Conservation (phyloP, 92 coral and sea anemone genomes). For the Blastomussa wellsi region DNA sequence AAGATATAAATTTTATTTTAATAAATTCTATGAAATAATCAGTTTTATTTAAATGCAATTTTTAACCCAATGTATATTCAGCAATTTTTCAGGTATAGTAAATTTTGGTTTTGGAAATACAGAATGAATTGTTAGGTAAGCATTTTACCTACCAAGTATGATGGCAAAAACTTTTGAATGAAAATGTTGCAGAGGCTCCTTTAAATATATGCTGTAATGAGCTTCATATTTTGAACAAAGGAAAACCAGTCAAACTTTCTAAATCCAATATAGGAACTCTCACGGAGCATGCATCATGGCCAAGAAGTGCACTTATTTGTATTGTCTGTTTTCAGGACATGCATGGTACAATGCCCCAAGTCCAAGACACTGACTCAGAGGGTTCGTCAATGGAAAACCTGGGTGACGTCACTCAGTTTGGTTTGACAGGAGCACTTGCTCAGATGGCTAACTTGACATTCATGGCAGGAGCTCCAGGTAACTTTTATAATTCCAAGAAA, state of each 20-base stretch:
- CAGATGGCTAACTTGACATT: constrained; percentile 82
- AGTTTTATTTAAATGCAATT: too few species aligned
- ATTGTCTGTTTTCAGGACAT: constrained; percentile 28
- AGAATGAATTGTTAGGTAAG: not conserved
- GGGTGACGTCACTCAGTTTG: constrained; percentile 64
- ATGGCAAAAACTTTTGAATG: not conserved
- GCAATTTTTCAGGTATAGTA: not conserved
- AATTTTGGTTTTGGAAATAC: not conserved
- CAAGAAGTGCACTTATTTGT: not conserved
- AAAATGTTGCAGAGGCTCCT: not conserved
- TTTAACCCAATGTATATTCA: not conserved
- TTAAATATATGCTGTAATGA: not conserved
- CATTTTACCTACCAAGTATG: not conserved
- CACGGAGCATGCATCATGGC: not conserved
- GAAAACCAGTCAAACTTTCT: not conserved
- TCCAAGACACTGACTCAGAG: constrained; percentile 75
- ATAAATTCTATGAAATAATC: too few species aligned
- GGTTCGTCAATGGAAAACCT: constrained; percentile 42
- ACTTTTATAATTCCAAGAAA: not conserved
- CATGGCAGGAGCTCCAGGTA: constrained; percentile 74
- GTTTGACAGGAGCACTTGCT: constrained; percentile 68
- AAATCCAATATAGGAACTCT: not conserved
- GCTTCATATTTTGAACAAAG: not conserved
- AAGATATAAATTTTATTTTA: too few species aligned
- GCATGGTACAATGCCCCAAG: constrained; percentile 40